Evolutionary conservation across 2,888 invertebrate species (phyloP).

Genomic region (Parnassius orleans): DNA sequence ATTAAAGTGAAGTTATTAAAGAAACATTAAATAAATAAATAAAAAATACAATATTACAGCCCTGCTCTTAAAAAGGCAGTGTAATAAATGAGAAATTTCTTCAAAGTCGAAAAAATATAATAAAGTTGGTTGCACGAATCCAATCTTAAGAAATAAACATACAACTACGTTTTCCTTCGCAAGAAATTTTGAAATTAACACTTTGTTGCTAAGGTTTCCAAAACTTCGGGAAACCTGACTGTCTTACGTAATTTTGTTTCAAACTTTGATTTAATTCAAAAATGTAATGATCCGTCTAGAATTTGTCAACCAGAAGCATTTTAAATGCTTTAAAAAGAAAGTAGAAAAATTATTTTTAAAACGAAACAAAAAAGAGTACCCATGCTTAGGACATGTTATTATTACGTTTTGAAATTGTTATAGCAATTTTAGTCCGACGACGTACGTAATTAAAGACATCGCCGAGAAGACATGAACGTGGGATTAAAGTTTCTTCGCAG

Average conservation of each 20-base stretch:
- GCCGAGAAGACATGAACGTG: conserved; percentile 37
- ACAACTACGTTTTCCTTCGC: conserved; percentile 43
- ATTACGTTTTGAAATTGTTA: conserved; percentile 11
- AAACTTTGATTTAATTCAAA: conserved; percentile 38
- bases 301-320: not conserved
- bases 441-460: conserved; percentile 63
- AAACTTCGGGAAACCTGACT: conserved; percentile 58
- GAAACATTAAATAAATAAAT: too few species aligned
- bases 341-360: not conserved
- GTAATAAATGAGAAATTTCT: too few species aligned
- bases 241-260: conserved; percentile 50
- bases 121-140: too few species aligned
- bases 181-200: conserved; percentile 52
- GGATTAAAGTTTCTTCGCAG: conserved; percentile 70
- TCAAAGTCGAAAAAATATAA: too few species aligned
- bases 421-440: conserved; percentile 43
- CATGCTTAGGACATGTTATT: not conserved
- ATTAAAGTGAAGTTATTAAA: too few species aligned
- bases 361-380: not conserved
- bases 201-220: conserved; percentile 61
- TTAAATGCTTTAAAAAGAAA: not conserved
- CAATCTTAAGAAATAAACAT: conserved; percentile 34
- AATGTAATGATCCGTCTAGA: not conserved
- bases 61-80: too few species aligned
- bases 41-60: too few species aligned